Evolutionary conservation across 2,113 vertebrate genomes (phyloP).

Genomic region (Ptilonorhynchus violaceus): DNA sequence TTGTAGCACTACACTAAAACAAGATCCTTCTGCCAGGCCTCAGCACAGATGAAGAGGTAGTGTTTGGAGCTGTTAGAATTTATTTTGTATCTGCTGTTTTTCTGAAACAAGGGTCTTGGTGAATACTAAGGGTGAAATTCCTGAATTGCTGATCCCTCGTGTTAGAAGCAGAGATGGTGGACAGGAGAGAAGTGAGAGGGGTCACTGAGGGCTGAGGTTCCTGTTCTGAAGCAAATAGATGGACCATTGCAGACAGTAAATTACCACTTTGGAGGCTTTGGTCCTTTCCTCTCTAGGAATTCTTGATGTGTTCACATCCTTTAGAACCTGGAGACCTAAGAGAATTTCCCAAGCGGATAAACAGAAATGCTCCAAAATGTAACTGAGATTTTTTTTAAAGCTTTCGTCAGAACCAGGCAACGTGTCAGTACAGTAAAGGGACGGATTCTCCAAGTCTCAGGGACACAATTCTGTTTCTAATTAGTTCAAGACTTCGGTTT

Average conservation of each 20-base stretch:
- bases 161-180: background rate
- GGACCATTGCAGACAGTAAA: fast-evolving
- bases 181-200: background rate
- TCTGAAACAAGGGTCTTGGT: background rate
- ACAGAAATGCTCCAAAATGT: background rate
- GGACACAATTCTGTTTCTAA: background rate
- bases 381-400: background rate
- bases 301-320: conserved; percentile 60
- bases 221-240: background rate
- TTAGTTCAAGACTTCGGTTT: background rate
- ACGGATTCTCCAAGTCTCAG: background rate
- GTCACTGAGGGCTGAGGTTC: background rate
- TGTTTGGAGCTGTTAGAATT: background rate
- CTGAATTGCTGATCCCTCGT: background rate
- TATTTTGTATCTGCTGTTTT: background rate
- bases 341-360: background rate
- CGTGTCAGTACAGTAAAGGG: background rate
- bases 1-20: background rate
- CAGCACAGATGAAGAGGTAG: background rate
- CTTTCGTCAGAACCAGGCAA: background rate
- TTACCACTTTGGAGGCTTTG: conserved; percentile 36
- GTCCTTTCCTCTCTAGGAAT: conserved; percentile 61
- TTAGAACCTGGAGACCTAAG: conserved; percentile 46
- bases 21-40: background rate
- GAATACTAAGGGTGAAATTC: background rate